A percentile compares a stretch with the other conserved stretches of the same genome.
phyloP scores from a whole-genome alignment of 2,797 vertebrate species.

The Ficedula albicollis region DNA sequence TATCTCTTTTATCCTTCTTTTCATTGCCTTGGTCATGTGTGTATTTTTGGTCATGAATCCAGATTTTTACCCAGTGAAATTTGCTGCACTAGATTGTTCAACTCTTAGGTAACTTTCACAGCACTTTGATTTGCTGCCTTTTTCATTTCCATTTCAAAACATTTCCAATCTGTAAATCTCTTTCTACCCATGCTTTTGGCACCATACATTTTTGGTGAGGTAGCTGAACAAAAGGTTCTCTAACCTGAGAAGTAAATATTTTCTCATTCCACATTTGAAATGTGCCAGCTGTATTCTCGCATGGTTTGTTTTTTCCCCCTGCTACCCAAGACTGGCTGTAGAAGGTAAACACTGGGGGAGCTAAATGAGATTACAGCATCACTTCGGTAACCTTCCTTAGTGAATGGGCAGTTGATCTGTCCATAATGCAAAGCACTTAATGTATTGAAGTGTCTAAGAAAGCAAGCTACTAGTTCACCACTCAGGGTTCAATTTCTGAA shows the following conservation, averaged over 20 bases:
- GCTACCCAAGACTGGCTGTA: not conserved
- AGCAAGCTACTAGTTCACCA: constrained; percentile 17
- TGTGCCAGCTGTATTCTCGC: not conserved
- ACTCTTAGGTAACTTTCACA: not conserved
- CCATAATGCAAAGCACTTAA: constrained; percentile 56
- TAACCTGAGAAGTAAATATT: not conserved
- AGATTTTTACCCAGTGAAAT: not conserved
- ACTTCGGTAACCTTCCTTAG: constrained; percentile 43
- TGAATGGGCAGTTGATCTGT: constrained; percentile 50
- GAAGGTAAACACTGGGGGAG: constrained; percentile 8
- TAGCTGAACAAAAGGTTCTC: not conserved
- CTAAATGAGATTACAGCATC: constrained; percentile 50
- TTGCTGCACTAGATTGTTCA: not conserved
- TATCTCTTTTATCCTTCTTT: not conserved
- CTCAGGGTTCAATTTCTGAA: constrained; percentile 44
- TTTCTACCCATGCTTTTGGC: not conserved
- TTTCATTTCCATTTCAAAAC: not conserved
- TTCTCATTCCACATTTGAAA: not conserved
- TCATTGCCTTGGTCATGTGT: not conserved
- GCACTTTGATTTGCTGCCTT: not conserved
- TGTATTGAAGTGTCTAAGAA: constrained; percentile 41
- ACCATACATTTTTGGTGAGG: not conserved
- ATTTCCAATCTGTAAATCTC: not conserved
- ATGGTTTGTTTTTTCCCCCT: not conserved
- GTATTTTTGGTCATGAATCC: not conserved